These are phyloP conservation scores for Drosophila affinis DNA, from an alignment of 2,888 invertebrate species.

Conservation along the genomic window DNA sequence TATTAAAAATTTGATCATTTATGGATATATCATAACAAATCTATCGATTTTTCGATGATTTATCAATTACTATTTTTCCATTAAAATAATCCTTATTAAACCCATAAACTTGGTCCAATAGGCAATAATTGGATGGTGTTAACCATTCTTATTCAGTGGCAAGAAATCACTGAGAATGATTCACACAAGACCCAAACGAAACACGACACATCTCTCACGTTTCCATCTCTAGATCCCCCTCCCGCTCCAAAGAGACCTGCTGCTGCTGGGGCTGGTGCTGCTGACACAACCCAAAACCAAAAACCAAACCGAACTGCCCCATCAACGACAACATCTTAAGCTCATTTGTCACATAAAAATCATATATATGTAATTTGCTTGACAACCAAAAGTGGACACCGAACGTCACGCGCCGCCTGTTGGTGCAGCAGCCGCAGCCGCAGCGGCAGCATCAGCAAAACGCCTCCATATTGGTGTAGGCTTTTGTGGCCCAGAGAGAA, in stretches of 20 bases:
- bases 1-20: too few relatives aligned
- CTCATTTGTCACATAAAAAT: conserved; percentile 78
- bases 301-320: conserved; percentile 60
- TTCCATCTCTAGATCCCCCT: conserved; percentile 28
- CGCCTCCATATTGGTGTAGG: conserved; percentile 76
- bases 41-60: too few relatives aligned
- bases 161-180: too few relatives aligned
- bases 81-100: too few relatives aligned
- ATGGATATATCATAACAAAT: too few relatives aligned
- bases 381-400: conserved; percentile 76
- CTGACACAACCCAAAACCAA: conserved; percentile 24
- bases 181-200: background rate
- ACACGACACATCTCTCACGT: conserved; percentile 34
- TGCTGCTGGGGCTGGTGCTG: conserved; percentile 14
- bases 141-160: background rate
- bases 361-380: conserved; percentile 80
- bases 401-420: conserved; percentile 67
- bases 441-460: conserved; percentile 25
- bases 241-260: background rate
- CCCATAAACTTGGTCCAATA: too few relatives aligned
- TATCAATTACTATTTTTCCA: too few relatives aligned
- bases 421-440: conserved; percentile 35
- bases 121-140: background rate
- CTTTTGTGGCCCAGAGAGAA: conserved; percentile 36
- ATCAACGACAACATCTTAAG: conserved; percentile 71